Percentiles rank a stretch among this genome's conserved stretches.
Conservation (phyloP, 2,113 vertebrate species). For the Anarrhichthys ocellatus region DNA sequence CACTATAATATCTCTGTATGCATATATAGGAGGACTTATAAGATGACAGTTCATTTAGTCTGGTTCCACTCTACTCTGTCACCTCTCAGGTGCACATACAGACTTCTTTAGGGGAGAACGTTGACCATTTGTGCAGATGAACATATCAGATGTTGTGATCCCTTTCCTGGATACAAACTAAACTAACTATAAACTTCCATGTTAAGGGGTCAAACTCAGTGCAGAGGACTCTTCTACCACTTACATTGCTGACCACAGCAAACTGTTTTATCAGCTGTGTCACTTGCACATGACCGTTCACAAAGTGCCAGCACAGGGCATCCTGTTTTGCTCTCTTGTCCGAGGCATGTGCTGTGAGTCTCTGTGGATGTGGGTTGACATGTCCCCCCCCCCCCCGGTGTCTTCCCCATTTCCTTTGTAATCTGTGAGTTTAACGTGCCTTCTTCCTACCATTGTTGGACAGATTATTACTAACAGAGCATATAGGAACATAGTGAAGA, state of each 20-base stretch:
- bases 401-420: background rate
- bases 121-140: background rate
- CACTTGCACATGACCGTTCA: background rate
- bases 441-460: slow-evolving; percentile 2
- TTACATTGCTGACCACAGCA: background rate
- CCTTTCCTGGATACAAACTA: background rate
- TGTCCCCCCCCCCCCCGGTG: no score
- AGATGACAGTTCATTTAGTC: background rate
- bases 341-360: background rate
- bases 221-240: background rate
- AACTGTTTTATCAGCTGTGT: background rate
- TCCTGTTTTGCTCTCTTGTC: slow-evolving; percentile 4
- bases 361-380: background rate
- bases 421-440: background rate
- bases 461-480: background rate
- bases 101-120: background rate
- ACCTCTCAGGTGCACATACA: background rate
- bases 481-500: background rate
- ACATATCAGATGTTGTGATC: background rate
- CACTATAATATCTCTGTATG: background rate
- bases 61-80: background rate
- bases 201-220: background rate
- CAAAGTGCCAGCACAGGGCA: background rate
- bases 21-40: no score
- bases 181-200: background rate